Percentiles rank a stretch among this genome's conserved stretches.
These are phyloP conservation scores for Alsophila aescularia DNA, from an alignment of 2,888 invertebrate species.

Conservation along the genomic window DNA sequence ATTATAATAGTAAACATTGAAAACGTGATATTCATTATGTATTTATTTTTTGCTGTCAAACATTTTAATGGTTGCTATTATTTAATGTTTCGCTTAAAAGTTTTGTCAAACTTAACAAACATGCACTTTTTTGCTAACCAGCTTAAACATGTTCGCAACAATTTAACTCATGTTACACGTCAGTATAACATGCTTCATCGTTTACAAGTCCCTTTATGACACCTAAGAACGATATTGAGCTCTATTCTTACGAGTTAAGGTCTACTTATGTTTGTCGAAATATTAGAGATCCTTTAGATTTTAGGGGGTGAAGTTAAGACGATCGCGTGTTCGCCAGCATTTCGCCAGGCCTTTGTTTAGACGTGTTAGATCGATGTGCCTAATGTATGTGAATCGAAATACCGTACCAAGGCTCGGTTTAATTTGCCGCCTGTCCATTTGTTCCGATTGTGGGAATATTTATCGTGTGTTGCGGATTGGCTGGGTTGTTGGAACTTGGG, in stretches of 20 bases:
- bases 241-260: constrained; percentile 11
- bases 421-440: constrained; percentile 82
- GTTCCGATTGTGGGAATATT: constrained; percentile 80
- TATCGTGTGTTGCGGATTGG: constrained; percentile 71
- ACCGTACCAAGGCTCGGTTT: constrained; percentile 63
- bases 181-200: constrained; percentile 20
- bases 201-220: constrained; percentile 20
- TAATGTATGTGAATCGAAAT: constrained; percentile 80
- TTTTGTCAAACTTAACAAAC: not conserved
- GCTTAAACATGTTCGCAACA: constrained; percentile 14
- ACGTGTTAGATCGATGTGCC: constrained; percentile 80
- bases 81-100: no score
- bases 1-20: no score
- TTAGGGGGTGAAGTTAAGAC: constrained; percentile 56
- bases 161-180: constrained; percentile 24
- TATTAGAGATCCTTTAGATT: constrained; percentile 42
- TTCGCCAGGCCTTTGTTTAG: constrained; percentile 73
- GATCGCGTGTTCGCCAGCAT: constrained; percentile 76
- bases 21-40: no score
- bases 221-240: constrained; percentile 2
- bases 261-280: constrained; percentile 11
- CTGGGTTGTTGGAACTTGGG: constrained; percentile 40
- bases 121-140: not conserved
- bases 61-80: no score
- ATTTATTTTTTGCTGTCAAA: no score